Base-by-base conservation (phyloP, 1,140 invertebrate genomes). In the Eriosoma lanigerum region DNA sequence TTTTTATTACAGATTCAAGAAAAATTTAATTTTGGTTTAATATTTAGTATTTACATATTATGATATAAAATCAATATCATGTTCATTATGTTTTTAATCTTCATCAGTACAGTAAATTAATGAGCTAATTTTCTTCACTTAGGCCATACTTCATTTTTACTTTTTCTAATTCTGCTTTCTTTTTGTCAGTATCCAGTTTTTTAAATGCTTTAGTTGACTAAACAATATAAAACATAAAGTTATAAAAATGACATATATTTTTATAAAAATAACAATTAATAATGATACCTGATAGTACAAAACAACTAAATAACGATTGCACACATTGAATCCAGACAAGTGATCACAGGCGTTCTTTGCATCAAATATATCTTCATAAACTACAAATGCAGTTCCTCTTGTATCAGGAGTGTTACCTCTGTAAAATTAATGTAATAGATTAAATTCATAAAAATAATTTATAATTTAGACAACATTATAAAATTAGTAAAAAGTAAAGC, bases 341-440 rank as follows among this genome's bases (percentile, higher is more conserved):
- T 99, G 97, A 87, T 99, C 98, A 88, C 98, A 99, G 13, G 98
- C 98, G 89, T 99, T 99, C 87, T 98, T 99, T 0, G 97, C 98
- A 90, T 99, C 98, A 89, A 98, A 99, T 84, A 99, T 99, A 86
- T 99, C 98, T 89, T 99, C 98, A 87, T 98, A 99, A 1, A 99
- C 96, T 68, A 99, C 96, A 90, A 99, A 99, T 24, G 98, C 98
- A 75, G 97, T 99, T 60, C 98, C 98, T 88, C 95, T 92, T 0
- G 97, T 98, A 88, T 99, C 97, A 29, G 96, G 93, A 32, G 97
- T 99, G 84, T 98, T 99, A 2, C 98, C 98, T 46, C 96, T 97
- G 82, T 90, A 89, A 75, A 48, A 56, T 26, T n/a, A n/a, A n/a
- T n/a, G n/a, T n/a, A 48, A 54, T 10, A 81, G 78, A 78, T 82